Conservation (phyloP, 2,113 vertebrate genomes). For the Clupea harengus region DNA sequence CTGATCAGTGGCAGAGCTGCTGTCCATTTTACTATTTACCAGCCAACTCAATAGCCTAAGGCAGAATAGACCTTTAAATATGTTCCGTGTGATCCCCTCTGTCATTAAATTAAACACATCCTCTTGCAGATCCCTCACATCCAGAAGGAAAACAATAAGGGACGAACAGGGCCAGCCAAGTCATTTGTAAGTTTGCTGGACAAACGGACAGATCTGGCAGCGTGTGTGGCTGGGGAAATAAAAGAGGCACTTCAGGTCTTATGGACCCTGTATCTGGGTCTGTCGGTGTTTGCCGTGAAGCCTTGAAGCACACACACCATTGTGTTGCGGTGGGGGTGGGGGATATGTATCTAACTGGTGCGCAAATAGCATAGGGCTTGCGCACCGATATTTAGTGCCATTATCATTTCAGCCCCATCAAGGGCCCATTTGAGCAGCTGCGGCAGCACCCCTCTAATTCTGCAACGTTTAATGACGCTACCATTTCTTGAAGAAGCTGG, state of each 20-base stretch:
- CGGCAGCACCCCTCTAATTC: not conserved
- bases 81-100: conserved; percentile 14
- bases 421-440: not conserved
- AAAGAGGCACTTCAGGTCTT: conserved; percentile 66
- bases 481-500: not conserved
- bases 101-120: conserved; percentile 47
- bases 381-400: conserved; percentile 38
- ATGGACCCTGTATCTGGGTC: conserved; percentile 68
- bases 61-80: conserved; percentile 29
- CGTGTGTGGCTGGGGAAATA: conserved; percentile 69
- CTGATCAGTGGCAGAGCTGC: not conserved
- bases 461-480: not conserved
- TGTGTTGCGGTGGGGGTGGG: conserved; percentile 15
- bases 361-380: conserved; percentile 41
- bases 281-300: conserved; percentile 64
- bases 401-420: conserved; percentile 36
- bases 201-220: conserved; percentile 65
- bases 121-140: conserved; percentile 35
- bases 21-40: not conserved
- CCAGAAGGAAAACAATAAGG: conserved; percentile 49
- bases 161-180: conserved; percentile 46
- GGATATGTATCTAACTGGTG: conserved; percentile 39
- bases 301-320: conserved; percentile 27
- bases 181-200: conserved; percentile 70
- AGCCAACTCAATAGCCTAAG: not conserved